Evolutionary conservation across 2,113 vertebrate species (phyloP).

Genomic region (Bostrychus sinensis): DNA sequence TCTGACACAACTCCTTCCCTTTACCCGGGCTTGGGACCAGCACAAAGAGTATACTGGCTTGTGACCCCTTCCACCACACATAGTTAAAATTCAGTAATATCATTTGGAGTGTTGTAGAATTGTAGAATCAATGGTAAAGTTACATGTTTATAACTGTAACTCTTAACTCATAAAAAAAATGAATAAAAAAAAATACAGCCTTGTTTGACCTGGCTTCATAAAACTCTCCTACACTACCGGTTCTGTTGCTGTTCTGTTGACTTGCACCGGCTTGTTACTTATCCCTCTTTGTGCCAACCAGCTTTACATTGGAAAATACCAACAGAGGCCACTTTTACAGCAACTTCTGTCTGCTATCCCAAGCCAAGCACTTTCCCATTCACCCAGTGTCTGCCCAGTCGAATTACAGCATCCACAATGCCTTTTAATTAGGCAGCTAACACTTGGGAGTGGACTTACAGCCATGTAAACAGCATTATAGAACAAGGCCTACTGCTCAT

Average conservation of each 20-base stretch:
- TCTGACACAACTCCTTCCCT: too few relatives aligned
- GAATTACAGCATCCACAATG: conserved; percentile 7
- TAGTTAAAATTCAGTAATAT: too few relatives aligned
- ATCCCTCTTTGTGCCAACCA: too few relatives aligned
- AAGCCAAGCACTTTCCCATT: conserved; percentile 47
- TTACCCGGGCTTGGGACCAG: too few relatives aligned
- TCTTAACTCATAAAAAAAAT: too few relatives aligned
- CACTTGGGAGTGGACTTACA: conserved; percentile 43
- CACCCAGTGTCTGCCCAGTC: conserved; percentile 22
- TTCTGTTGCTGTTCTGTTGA: conserved; percentile 19
- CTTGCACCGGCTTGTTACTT: conserved; percentile 40
- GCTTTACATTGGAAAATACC: conserved; percentile 16
- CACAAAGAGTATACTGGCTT: too few relatives aligned
- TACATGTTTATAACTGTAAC: too few relatives aligned
- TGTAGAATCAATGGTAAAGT: too few relatives aligned
- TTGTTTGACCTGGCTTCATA: neutral
- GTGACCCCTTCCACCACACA: too few relatives aligned
- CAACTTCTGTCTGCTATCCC: conserved; percentile 25
- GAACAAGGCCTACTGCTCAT: conserved; percentile 46
- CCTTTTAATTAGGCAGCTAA: conserved; percentile 55
- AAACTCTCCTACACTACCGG: conserved; percentile 26
- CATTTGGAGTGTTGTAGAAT: too few relatives aligned
- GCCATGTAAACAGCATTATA: conserved; percentile 43
- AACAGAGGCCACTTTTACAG: neutral
- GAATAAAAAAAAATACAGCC: too few relatives aligned